Evolutionary conservation across 2,888 invertebrate species (phyloP).

Genomic region (Leucozona laternaria): DNA sequence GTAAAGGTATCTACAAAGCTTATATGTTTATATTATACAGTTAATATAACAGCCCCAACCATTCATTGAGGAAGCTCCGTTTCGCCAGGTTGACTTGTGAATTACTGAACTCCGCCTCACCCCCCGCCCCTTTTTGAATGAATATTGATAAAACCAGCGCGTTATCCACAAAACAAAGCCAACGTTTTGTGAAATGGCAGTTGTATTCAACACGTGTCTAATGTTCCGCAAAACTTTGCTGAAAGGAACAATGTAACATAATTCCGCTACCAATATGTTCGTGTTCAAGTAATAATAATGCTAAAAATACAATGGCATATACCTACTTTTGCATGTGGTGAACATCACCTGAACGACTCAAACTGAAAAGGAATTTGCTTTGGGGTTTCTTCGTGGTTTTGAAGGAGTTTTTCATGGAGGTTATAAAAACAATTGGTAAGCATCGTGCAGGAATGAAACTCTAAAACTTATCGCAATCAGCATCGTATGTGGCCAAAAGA

Average conservation of each 20-base stretch:
- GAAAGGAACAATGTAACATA: constrained; percentile 42
- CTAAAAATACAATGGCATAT: constrained; percentile 27
- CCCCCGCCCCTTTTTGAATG: not conserved
- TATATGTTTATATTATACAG: not conserved
- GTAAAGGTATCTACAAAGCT: not conserved
- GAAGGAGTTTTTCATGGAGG: constrained; percentile 8
- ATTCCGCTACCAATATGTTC: constrained; percentile 23
- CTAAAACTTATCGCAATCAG: constrained; percentile 6
- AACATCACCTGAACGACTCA: constrained; percentile 4
- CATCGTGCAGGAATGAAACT: not conserved
- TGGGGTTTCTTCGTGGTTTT: not conserved
- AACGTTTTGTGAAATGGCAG: constrained; percentile 43
- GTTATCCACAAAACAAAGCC: constrained; percentile 41
- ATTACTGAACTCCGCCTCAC: constrained; percentile 7
- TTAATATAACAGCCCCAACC: constrained; percentile 18
- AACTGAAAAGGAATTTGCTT: constrained; percentile 12
- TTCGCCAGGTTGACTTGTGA: constrained; percentile 26
- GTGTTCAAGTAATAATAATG: constrained; percentile 35
- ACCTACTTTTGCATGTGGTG: constrained; percentile 30
- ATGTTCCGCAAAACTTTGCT: constrained; percentile 39
- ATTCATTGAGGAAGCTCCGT: constrained; percentile 32
- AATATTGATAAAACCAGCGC: constrained; percentile 36
- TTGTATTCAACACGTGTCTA: constrained; percentile 47
- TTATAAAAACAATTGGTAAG: constrained; percentile 23
- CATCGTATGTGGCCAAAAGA: constrained; percentile 14